Conservation (phyloP, 2,113 vertebrate genomes). For the Proterorhinus semilunaris region DNA sequence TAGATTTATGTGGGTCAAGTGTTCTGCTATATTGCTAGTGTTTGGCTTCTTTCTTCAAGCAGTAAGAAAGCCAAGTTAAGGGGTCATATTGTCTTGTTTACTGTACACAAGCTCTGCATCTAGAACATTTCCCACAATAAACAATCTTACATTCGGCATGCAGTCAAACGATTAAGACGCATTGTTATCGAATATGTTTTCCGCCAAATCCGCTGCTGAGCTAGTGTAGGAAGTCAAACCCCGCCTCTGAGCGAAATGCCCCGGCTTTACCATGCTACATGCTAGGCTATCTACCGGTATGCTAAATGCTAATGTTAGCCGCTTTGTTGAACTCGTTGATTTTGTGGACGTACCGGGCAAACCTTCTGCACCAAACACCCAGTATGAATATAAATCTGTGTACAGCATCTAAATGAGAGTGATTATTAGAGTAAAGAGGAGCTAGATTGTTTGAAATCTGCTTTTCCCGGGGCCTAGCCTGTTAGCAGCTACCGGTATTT, state of each 20-base stretch:
- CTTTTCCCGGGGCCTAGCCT: constrained; percentile 61
- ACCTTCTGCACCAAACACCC: neutral
- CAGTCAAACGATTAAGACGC: too few relatives aligned
- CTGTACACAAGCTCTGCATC: too few relatives aligned
- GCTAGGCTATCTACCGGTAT: constrained; percentile 44
- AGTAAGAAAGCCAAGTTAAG: too few relatives aligned
- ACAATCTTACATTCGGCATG: too few relatives aligned
- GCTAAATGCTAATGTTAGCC: constrained; percentile 41
- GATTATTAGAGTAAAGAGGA: constrained; percentile 2
- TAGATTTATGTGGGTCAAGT: too few relatives aligned
- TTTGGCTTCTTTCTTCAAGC: too few relatives aligned
- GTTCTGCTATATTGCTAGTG: too few relatives aligned
- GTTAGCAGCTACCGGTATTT: constrained; percentile 69
- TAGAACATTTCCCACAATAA: too few relatives aligned
- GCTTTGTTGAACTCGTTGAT: neutral
- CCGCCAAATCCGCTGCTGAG: neutral
- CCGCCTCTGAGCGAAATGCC: neutral
- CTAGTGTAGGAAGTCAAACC: neutral
- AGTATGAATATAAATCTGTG: neutral
- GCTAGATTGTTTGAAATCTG: constrained; percentile 45
- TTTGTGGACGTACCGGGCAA: neutral
- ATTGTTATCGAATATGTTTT: neutral
- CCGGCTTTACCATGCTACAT: neutral
- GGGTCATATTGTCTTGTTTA: too few relatives aligned
- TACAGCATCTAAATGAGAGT: neutral